Evolutionary conservation across 2,888 invertebrate genomes (phyloP).

Genomic region (Sarcophaga caerulescens): DNA sequence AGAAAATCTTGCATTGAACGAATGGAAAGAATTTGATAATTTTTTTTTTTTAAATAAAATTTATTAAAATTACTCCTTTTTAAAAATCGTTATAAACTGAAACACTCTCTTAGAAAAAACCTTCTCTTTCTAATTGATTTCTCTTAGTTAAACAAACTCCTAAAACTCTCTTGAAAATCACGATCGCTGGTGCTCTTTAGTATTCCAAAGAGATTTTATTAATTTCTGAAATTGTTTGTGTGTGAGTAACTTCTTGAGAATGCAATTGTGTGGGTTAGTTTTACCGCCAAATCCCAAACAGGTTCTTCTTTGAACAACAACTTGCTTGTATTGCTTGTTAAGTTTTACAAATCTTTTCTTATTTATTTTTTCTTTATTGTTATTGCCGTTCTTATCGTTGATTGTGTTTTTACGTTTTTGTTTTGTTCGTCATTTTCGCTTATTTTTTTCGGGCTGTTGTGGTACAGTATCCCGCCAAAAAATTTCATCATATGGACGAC

Average conservation of each 20-base stretch:
- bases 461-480: slow-evolving; percentile 72
- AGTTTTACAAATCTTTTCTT: slow-evolving; percentile 57
- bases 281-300: slow-evolving; percentile 67
- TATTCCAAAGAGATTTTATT: neutral
- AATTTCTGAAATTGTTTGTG: neutral
- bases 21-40: neutral
- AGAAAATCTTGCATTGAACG: neutral
- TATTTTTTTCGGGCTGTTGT: slow-evolving; percentile 42
- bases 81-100: neutral
- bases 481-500: slow-evolving; percentile 63
- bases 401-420: slow-evolving; percentile 67
- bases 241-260: slow-evolving; percentile 25
- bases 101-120: slow-evolving; percentile 20
- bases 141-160: slow-evolving; percentile 2
- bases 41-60: no score
- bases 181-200: neutral
- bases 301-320: slow-evolving; percentile 63
- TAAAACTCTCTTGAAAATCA: neutral
- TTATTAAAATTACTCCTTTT: no score
- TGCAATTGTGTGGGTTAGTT: neutral
- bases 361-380: slow-evolving; percentile 9
- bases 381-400: slow-evolving; percentile 42
- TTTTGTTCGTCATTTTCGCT: slow-evolving; percentile 66
- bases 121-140: neutral
- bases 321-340: slow-evolving; percentile 62